Percentiles rank a stretch among this genome's conserved stretches.
Conservation (phyloP, 2,113 vertebrate species). For the Lagopus leucura region DNA sequence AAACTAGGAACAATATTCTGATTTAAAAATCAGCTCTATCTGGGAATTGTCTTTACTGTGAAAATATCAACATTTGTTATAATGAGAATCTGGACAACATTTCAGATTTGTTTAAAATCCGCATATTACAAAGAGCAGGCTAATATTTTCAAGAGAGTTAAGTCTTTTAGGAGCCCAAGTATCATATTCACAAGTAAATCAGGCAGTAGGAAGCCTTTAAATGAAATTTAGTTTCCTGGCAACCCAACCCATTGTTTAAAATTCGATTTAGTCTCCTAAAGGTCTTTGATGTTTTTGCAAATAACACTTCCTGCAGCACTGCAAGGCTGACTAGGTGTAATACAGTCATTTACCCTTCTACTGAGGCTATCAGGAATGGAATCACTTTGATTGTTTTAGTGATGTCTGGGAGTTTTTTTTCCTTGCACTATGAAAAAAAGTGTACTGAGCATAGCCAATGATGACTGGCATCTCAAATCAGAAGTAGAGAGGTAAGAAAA, state of each 20-base stretch:
- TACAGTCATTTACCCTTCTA: not conserved
- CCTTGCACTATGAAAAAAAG: not conserved
- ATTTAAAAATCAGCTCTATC: not conserved
- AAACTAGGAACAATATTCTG: not conserved
- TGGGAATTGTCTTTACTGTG: not conserved
- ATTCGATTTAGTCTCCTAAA: conserved; percentile 56
- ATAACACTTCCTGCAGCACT: conserved; percentile 46
- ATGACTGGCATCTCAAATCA: not conserved
- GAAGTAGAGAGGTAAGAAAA: not conserved
- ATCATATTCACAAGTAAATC: conserved; percentile 31
- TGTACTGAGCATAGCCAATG: not conserved
- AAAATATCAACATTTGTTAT: not conserved
- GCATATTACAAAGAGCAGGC: rapidly evolving
- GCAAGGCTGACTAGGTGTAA: conserved; percentile 14
- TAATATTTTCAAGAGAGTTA: not conserved
- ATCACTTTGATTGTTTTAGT: not conserved
- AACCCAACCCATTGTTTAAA: conserved; percentile 46
- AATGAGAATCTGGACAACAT: not conserved
- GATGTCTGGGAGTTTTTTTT: not conserved
- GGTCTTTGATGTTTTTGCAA: conserved; percentile 43
- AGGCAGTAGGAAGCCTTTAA: conserved; percentile 44
- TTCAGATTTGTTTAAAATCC: not conserved
- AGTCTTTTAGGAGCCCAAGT: not conserved
- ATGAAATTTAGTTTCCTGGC: conserved; percentile 63
- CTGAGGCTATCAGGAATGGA: not conserved